A percentile compares a stretch with the other conserved stretches of the same genome.
Evolutionary conservation across 2,888 invertebrate genomes (phyloP).

Genomic region (Heliconius sara): DNA sequence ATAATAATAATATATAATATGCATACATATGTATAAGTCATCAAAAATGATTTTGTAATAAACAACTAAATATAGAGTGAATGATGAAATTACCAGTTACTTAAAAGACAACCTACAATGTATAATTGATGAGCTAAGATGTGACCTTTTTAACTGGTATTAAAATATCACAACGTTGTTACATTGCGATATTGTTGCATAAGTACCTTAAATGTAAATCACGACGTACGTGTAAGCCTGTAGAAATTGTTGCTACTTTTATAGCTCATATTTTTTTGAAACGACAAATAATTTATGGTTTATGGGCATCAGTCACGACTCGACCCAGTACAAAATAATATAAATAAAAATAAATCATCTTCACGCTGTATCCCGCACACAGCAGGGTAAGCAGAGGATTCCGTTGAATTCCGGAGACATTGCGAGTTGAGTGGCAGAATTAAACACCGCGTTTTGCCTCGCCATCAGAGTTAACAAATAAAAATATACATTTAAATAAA

Average conservation of each 20-base stretch:
- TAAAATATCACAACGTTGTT: constrained; percentile 10
- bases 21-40: neutral
- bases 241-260: neutral
- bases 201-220: neutral
- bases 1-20: too few species aligned
- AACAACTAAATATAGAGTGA: neutral
- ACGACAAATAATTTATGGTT: neutral
- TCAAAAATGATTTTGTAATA: neutral
- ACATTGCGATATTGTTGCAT: constrained; percentile 8
- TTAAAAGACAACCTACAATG: constrained; percentile 1
- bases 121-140: constrained; percentile 19
- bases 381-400: too few species aligned
- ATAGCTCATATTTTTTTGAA: neutral
- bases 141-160: constrained; percentile 17
- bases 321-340: neutral
- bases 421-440: too few species aligned
- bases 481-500: neutral
- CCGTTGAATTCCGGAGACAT: too few species aligned
- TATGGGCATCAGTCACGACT: neutral
- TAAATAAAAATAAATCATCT: too few species aligned
- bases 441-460: too few species aligned
- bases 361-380: too few species aligned
- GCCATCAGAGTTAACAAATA: neutral
- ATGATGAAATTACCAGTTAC: neutral
- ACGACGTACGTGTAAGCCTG: neutral